Evolutionary conservation across 2,888 invertebrate genomes (phyloP), one percentile per base, ranked within the genome.

Genomic region (Dione juno): DNA sequence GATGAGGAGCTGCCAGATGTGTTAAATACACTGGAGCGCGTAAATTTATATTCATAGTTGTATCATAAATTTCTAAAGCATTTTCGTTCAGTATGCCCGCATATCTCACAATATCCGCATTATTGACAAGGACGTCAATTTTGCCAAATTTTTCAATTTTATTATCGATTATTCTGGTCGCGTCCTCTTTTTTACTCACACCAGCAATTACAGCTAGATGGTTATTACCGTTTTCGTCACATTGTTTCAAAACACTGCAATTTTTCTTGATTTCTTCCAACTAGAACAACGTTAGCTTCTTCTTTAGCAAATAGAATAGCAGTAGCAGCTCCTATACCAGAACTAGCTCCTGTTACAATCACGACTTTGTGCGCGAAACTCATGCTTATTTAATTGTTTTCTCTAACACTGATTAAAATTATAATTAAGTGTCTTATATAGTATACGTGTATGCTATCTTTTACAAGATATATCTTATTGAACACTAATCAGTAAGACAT

Each of bases 71-170:
- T 40, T 78, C 48, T 41, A 84, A 45, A 0, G 81, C 40, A n/a
- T 81, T 76, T 0, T 72, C 76, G 0, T 79, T 76, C 0, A 76
- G 1, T 16, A 86, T 68, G 0, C 63, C 66, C 0, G 72, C 76
- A 0, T 45, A 13, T 21, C 59, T 74, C 0, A 72, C 8, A n/a
- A 82, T 72, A 5, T 82, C 84, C 1, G 84, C 86, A 64, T 85
- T 86, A 69, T 87, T 86, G 7, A 87, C 72, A 0, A 86, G 72
- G 5, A 88, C 74, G 48, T 88, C 85, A 0, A 88, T 59, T 76
- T 78, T 77, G 0, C 82, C 81, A 61, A 78, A 87, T 40, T 76
- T 77, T 0, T 79, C 69, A 0, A 85, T 63, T 0, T 85, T 85
- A 71, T 77, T 70, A 5, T 79, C 41, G 8, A 86, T 70, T 2